These are phyloP conservation scores for Tribolium freemani DNA, from an alignment of 2,888 invertebrate species.

Conservation along the genomic window DNA sequence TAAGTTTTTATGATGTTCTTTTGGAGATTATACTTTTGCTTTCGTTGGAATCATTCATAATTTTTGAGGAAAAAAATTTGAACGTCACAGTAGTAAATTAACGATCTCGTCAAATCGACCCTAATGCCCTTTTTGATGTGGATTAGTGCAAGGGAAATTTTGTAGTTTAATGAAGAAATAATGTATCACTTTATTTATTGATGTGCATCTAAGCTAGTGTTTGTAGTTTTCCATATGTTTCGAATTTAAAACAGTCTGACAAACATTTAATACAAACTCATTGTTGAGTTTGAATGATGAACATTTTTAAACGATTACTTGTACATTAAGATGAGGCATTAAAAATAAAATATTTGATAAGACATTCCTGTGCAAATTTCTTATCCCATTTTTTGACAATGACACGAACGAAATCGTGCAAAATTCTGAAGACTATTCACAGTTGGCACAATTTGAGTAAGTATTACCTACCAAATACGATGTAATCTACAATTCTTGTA, in stretches of 20 bases:
- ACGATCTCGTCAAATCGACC: conserved; percentile 19
- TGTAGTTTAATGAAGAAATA: conserved; percentile 22
- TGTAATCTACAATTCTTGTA: conserved; percentile 16
- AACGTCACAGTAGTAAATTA: conserved; percentile 10
- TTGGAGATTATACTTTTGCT: conserved; percentile 12
- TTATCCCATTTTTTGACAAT: conserved; percentile 21
- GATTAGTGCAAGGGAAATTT: conserved; percentile 28
- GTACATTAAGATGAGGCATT: conserved; percentile 23
- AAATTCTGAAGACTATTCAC: conserved; percentile 7
- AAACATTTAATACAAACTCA: not conserved
- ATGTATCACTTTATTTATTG: conserved; percentile 28
- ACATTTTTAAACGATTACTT: conserved; percentile 12
- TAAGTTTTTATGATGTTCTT: conserved; percentile 30
- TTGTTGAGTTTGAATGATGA: not conserved
- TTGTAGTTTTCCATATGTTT: conserved; percentile 19
- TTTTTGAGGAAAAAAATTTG: conserved; percentile 6
- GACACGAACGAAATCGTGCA: conserved; percentile 8
- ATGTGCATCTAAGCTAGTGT: conserved; percentile 35
- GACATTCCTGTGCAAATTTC: conserved; percentile 30
- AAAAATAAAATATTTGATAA: conserved; percentile 28
- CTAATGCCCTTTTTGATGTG: conserved; percentile 19
- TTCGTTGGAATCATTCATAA: conserved; percentile 1
- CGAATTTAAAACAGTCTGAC: conserved; percentile 10
- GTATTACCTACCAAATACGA: conserved; percentile 30
- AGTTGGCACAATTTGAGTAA: conserved; percentile 22